Evolutionary conservation across 2,797 vertebrate genomes (phyloP).

Genomic region (Oreonectes daqikongensis): DNA sequence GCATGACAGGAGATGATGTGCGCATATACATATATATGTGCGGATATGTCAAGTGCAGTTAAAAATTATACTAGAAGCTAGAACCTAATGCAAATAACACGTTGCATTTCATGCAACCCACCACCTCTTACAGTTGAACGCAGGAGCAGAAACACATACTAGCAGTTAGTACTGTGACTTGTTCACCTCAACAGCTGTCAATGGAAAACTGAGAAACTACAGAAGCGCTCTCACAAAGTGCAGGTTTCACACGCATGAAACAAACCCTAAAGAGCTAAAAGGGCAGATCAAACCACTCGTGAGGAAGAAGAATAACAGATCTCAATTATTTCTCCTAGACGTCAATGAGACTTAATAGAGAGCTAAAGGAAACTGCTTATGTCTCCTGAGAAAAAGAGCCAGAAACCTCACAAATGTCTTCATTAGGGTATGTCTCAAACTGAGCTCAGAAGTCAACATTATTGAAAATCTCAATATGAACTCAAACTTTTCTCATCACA

Average conservation of each 20-base stretch:
- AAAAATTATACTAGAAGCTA: slow-evolving; percentile 6
- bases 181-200: not conserved
- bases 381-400: too few relatives aligned
- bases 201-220: not conserved
- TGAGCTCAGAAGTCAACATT: too few relatives aligned
- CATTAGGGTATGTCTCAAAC: too few relatives aligned
- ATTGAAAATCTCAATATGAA: too few relatives aligned
- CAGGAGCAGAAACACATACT: not conserved
- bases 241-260: not conserved
- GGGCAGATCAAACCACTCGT: not conserved
- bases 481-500: too few relatives aligned
- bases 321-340: too few relatives aligned
- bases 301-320: too few relatives aligned
- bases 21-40: not conserved
- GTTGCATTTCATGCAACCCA: not conserved
- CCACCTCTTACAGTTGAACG: not conserved
- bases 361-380: too few relatives aligned
- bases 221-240: not conserved
- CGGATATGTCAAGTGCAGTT: not conserved
- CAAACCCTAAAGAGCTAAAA: not conserved
- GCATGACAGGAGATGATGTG: slow-evolving; percentile 45
- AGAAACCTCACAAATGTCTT: too few relatives aligned
- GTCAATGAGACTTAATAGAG: too few relatives aligned
- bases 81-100: not conserved
- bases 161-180: not conserved